Base-by-base conservation (phyloP, 2,888 invertebrate genomes). In the Trileptium ribeirensis region DNA sequence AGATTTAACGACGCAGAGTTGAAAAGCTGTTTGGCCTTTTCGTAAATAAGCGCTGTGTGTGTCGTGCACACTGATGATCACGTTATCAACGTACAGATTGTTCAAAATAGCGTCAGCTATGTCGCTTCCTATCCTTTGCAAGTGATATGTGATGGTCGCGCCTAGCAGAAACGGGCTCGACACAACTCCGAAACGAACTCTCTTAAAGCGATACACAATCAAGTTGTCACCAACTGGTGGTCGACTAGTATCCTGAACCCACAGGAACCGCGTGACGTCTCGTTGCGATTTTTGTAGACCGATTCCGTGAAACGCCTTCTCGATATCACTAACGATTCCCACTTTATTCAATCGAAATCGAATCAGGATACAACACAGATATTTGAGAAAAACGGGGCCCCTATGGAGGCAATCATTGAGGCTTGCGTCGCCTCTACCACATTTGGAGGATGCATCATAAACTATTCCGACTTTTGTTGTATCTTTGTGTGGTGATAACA, bases 331-430 rank as follows among this genome's bases (percentile, higher is more conserved):
- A 0, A 79, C 81, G n/a, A 84, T 36, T 29, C 79, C 83, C 78
- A 82, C 19, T 64, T 36, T 67, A 77, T 81, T 79, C 33, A 81
- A 36, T 33, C 84, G 67, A 77, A 84, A 84, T 34, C 84, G 77
- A 19, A 83, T 29, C 31, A 84, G 51, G 0, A 83, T 39, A 31
- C 81, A 79, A 77, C 77, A 70, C 31, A 84, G 38, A 79, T 80
- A 39, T 39, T 78, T 81, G 19, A 81, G 70, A 24, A 82, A 78
- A n/a, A 38, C 74, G 8, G 83, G 84, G 24, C 84, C 84, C 8
- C 79, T 39, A 67, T 84, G 82, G 1, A 84, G 39, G 64, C 82
- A 84, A 77, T 84, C 83, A 84, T 84, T 84, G n/a, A 84, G 79
- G 15, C 79, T 77, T 3, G 75, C 19, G 0, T 74, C 82, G 37